Conservation (phyloP, 2,888 invertebrate species). For the Chymomyza amoena region DNA sequence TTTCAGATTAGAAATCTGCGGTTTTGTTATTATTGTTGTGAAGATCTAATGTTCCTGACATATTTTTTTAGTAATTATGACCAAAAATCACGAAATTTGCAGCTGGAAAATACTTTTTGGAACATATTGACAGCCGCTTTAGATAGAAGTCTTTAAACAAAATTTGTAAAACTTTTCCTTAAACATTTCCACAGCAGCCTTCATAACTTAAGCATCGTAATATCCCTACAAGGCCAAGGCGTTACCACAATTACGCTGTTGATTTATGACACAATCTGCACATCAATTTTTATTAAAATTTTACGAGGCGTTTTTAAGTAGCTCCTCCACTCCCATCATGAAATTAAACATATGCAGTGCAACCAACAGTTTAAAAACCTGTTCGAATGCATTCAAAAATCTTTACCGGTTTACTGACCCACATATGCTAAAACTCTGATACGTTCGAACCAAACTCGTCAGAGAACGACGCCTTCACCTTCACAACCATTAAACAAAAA, state of each 20-base stretch:
- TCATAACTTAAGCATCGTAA: not conserved
- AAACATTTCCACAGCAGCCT: not conserved
- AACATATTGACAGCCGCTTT: too few relatives aligned
- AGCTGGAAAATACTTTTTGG: too few relatives aligned
- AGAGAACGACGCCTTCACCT: not conserved
- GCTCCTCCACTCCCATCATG: not conserved
- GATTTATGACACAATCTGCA: not conserved
- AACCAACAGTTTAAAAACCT: not conserved
- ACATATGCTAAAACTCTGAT: not conserved
- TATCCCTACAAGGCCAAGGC: not conserved
- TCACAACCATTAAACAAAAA: not conserved
- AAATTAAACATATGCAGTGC: not conserved
- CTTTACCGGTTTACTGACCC: constrained; percentile 8
- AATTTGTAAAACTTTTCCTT: not conserved
- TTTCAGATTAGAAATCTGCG: too few relatives aligned
- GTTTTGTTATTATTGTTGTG: too few relatives aligned
- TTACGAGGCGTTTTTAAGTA: not conserved
- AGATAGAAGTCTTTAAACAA: too few relatives aligned
- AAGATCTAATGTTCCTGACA: too few relatives aligned
- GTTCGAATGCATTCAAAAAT: not conserved
- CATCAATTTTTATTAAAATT: not conserved
- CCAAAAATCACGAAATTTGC: too few relatives aligned
- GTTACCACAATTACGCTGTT: not conserved
- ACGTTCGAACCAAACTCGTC: not conserved
- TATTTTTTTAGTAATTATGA: too few relatives aligned